A percentile compares a stretch with the other conserved stretches of the same genome.
Conservation (phyloP, 2,888 invertebrate genomes). For the Octonoba sinensis region DNA sequence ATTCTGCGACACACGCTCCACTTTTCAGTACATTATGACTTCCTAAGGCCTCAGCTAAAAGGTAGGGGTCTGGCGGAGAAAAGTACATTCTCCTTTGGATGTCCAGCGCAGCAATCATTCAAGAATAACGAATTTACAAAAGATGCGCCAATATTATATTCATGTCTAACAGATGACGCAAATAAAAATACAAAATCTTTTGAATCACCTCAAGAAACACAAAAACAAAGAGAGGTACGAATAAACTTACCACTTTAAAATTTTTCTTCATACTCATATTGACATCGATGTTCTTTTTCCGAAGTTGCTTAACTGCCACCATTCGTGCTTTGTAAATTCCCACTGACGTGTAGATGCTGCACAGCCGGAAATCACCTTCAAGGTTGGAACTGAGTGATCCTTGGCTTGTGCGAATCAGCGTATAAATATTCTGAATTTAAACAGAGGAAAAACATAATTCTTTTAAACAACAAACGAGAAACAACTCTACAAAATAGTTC, state of each 20-base stretch:
- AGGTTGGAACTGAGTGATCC: conserved; percentile 91
- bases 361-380: conserved; percentile 89
- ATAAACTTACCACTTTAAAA: conserved; percentile 79
- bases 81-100: too few relatives aligned
- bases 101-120: too few relatives aligned
- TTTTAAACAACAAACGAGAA: neutral
- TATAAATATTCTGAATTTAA: conserved; percentile 72
- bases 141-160: too few relatives aligned
- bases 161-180: too few relatives aligned
- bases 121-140: too few relatives aligned
- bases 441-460: neutral
- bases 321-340: conserved; percentile 89
- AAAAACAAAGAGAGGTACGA: neutral
- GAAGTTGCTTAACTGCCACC: conserved; percentile 88
- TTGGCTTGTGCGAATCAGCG: conserved; percentile 82
- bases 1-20: too few relatives aligned
- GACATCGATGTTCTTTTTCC: conserved; percentile 88
- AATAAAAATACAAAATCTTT: too few relatives aligned
- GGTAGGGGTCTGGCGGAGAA: too few relatives aligned
- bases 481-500: too few relatives aligned
- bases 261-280: conserved; percentile 92
- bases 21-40: too few relatives aligned
- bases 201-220: too few relatives aligned
- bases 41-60: too few relatives aligned
- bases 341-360: conserved; percentile 90